phyloP scores from a whole-genome alignment of 1,140 invertebrate genomes.

The Drosophila chauvacae region DNA sequence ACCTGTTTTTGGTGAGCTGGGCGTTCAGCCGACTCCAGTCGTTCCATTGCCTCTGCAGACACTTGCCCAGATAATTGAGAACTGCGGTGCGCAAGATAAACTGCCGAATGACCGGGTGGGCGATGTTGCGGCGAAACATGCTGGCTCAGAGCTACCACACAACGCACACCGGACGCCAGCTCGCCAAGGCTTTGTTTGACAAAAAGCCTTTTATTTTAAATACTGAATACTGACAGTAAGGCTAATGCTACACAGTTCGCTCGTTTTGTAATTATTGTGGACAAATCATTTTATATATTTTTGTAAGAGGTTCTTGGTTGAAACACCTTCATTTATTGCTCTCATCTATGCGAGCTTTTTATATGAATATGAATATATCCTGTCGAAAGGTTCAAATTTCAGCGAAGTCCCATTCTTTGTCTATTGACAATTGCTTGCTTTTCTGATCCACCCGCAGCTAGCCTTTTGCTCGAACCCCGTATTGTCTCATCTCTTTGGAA shows the following conservation, averaged over 20 bases:
- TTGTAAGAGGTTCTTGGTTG: neutral
- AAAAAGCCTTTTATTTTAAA: neutral
- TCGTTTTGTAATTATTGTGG: neutral
- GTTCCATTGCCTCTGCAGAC: conserved; percentile 52
- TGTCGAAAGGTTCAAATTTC: too few relatives aligned
- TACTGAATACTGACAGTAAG: conserved; percentile 1
- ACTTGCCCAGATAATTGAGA: conserved; percentile 60
- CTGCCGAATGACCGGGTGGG: conserved; percentile 65
- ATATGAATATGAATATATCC: too few relatives aligned
- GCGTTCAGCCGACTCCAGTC: conserved; percentile 48
- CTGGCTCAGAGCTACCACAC: conserved; percentile 9
- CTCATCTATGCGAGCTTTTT: too few relatives aligned
- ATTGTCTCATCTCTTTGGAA: too few relatives aligned
- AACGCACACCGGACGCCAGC: conserved; percentile 3
- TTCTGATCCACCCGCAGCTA: too few relatives aligned
- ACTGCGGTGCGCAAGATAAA: conserved; percentile 63
- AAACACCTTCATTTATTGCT: too few relatives aligned
- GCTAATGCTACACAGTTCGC: neutral
- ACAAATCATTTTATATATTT: neutral
- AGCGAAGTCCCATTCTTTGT: too few relatives aligned
- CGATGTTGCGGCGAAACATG: conserved; percentile 50
- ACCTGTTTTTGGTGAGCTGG: conserved; percentile 8
- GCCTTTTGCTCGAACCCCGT: neutral
- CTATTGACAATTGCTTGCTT: too few relatives aligned
- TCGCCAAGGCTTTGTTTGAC: neutral